These are phyloP conservation scores for Spheniscus humboldti DNA, from an alignment of 2,797 vertebrate species.

Conservation along the genomic window DNA sequence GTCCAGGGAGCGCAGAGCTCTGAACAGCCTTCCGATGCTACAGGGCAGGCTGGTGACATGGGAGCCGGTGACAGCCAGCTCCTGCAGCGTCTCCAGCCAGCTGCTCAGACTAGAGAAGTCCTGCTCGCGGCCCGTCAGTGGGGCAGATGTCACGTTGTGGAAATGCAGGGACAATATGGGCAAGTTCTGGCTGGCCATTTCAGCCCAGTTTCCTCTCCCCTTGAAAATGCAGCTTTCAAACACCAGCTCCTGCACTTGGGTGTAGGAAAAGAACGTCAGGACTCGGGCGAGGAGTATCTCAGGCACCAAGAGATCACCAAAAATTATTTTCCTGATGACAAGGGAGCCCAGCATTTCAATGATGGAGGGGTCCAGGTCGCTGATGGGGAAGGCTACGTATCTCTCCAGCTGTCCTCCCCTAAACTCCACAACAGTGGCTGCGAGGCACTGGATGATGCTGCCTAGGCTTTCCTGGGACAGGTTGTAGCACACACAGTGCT, in stretches of 20 bases:
- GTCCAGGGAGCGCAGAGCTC: constrained; percentile 45
- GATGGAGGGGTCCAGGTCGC: background rate
- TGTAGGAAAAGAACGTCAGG: constrained; percentile 58
- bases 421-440: constrained; percentile 61
- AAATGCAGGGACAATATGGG: constrained; percentile 57
- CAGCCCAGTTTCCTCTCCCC: background rate
- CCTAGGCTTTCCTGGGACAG: background rate
- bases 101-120: constrained; percentile 17
- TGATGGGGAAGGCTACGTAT: background rate
- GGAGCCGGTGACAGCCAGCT: constrained; percentile 51
- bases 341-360: background rate
- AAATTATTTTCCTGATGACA: constrained; percentile 36
- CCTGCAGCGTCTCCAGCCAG: constrained; percentile 62
- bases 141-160: constrained; percentile 42
- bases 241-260: constrained; percentile 55
- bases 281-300: constrained; percentile 42
- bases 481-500: constrained; percentile 65
- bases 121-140: background rate
- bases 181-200: background rate
- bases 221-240: constrained; percentile 63
- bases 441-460: constrained; percentile 52
- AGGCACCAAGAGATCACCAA: constrained; percentile 53
- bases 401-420: constrained; percentile 53
- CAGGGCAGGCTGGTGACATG: constrained; percentile 52
- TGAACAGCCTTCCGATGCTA: background rate